Evolutionary conservation across 1,140 invertebrate genomes (phyloP), one percentile per base, ranked within the genome.

Genomic region (Lepidurus packardi): DNA sequence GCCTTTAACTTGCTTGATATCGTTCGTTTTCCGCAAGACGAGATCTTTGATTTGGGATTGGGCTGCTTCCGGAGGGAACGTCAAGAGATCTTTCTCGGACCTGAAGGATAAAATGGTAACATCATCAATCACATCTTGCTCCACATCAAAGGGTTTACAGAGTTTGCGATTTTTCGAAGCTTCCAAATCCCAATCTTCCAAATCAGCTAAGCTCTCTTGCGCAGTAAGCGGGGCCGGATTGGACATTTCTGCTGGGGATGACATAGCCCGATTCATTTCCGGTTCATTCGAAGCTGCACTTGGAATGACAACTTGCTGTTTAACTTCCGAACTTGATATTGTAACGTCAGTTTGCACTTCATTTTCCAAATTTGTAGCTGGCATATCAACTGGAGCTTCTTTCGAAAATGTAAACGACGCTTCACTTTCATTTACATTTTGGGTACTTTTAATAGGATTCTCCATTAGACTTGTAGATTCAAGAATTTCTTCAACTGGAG

Each of bases 1-100:
- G 43, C 76, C 76, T 65, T 77, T 77, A 25, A 77, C 65, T 53
- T 77, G 76, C 34, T 41, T 77, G 16, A 77, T 53, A 8, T 77
- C 76, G 44, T 77, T 77, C 24, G 76, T 77, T 77, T 77, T 77
- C 21, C 44, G 24, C 21, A 77, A 47, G 8, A 45, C 34, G 45
- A 45, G 45, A 21, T 65, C 41, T 65, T 65, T 65, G 6, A 65
- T n/a, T 21, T 13, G 53, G 16, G 45, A n/a, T 9, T 13, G 13
- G n/a, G 21, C 11, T 47, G 41, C 8, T 77, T 65, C 16, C 10
- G 24, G 44, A 43, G 44, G 44, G 21, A 53, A 77, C 4, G 45
- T 65, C 24, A 53, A 65, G 34, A 77, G 45, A 16, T 77, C 76
- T 25, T 77, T 45, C 7, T 25, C 42, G 9, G 44, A 53, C 6